Evolutionary conservation across 64 coral and sea anemone species (phyloP).

Genomic region (Pocillopora damicornis): DNA sequence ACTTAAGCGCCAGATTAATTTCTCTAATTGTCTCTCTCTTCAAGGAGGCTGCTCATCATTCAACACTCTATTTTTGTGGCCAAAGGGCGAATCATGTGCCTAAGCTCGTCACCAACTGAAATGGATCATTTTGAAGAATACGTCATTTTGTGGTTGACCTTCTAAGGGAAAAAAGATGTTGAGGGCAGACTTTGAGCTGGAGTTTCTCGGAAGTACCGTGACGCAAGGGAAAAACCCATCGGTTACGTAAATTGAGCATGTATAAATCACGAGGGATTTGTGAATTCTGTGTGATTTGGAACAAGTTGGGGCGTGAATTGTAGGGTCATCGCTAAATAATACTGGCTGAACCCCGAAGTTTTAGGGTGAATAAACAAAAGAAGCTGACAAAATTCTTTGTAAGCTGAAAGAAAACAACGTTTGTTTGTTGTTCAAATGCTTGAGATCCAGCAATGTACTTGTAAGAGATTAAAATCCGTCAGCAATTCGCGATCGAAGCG

Average conservation of each 20-base stretch:
- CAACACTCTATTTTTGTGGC: background rate
- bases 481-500: background rate
- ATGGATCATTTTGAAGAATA: background rate
- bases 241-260: background rate
- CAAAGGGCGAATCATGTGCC: slow-evolving; percentile 2
- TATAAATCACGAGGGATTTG: background rate
- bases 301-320: slow-evolving; percentile 10
- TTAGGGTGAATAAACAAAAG: slow-evolving; percentile 42
- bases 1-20: background rate
- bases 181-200: background rate
- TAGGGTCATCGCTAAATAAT: slow-evolving; percentile 28
- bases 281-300: background rate
- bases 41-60: background rate
- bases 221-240: background rate
- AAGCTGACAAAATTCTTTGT: slow-evolving; percentile 19
- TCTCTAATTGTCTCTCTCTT: background rate
- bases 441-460: background rate
- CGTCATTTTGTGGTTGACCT: background rate
- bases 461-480: background rate
- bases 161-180: background rate
- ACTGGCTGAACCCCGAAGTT: slow-evolving; percentile 4
- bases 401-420: slow-evolving; percentile 41
- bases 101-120: background rate
- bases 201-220: background rate
- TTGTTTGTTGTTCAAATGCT: slow-evolving; percentile 17